Conservation (phyloP, 2,113 vertebrate genomes). For the Orthonyx spaldingii region DNA sequence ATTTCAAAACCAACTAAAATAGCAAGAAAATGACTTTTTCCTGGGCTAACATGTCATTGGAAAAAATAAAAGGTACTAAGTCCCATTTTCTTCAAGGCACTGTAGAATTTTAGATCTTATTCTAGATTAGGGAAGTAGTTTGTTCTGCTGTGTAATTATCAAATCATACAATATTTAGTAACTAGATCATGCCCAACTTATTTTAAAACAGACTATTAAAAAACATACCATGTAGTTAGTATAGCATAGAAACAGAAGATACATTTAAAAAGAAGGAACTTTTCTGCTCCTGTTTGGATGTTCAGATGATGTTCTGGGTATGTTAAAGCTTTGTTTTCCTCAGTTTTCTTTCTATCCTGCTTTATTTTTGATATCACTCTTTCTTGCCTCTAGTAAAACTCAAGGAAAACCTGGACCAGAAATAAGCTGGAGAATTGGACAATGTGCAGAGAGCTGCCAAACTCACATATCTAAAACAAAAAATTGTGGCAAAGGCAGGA, state of each 20-base stretch:
- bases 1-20: neutral
- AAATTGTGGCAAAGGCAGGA: neutral
- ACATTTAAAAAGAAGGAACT: neutral
- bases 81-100: neutral
- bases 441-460: neutral
- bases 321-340: neutral
- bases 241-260: neutral
- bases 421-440: neutral
- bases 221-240: neutral
- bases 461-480: neutral
- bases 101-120: neutral
- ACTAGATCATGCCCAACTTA: neutral
- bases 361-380: neutral
- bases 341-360: neutral
- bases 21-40: neutral
- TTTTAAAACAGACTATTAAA: neutral
- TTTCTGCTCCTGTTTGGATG: neutral
- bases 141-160: neutral
- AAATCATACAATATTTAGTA: neutral
- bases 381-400: neutral
- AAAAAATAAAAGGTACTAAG: neutral
- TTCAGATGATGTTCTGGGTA: neutral
- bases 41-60: neutral
- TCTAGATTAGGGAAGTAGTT: neutral
- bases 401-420: neutral